These are phyloP conservation scores for Pegea sp. DNA, from an alignment of 23 tunicate genomes.

Conservation along the genomic window DNA sequence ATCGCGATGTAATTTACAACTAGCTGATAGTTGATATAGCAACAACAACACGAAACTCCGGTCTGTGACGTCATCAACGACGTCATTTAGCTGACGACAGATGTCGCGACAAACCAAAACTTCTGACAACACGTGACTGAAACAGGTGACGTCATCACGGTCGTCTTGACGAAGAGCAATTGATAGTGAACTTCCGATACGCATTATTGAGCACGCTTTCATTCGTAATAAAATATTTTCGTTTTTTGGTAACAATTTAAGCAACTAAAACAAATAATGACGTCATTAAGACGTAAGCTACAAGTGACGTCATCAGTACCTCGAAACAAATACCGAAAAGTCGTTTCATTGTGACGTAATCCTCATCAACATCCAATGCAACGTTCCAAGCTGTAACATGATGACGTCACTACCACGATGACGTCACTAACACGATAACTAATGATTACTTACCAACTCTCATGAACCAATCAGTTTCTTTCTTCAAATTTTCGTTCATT, in stretches of 20 bases:
- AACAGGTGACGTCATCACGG: too few relatives aligned
- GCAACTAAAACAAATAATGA: background rate
- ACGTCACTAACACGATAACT: background rate
- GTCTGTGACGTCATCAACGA: too few relatives aligned
- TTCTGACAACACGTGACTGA: too few relatives aligned
- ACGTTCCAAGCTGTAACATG: constrained; percentile 67
- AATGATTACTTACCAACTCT: constrained; percentile 33
- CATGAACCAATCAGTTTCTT: constrained; percentile 84
- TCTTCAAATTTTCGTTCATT: constrained; percentile 12
- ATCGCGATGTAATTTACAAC: too few relatives aligned
- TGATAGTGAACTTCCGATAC: too few relatives aligned
- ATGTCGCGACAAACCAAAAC: too few relatives aligned
- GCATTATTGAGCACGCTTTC: too few relatives aligned
- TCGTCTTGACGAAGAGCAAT: too few relatives aligned
- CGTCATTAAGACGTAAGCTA: background rate
- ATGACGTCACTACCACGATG: background rate
- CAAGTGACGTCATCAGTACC: constrained; percentile 3
- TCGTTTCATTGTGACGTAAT: constrained; percentile 19
- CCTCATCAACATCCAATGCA: constrained; percentile 28
- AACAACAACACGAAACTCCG: constrained; percentile 15
- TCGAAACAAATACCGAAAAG: constrained; percentile 24
- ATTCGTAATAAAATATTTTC: too few relatives aligned
- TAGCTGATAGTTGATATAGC: constrained; percentile 54
- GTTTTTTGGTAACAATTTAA: constrained; percentile 5
- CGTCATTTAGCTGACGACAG: too few relatives aligned